Conservation (phyloP, 2,113 vertebrate species). For the Gymnogyps californianus region DNA sequence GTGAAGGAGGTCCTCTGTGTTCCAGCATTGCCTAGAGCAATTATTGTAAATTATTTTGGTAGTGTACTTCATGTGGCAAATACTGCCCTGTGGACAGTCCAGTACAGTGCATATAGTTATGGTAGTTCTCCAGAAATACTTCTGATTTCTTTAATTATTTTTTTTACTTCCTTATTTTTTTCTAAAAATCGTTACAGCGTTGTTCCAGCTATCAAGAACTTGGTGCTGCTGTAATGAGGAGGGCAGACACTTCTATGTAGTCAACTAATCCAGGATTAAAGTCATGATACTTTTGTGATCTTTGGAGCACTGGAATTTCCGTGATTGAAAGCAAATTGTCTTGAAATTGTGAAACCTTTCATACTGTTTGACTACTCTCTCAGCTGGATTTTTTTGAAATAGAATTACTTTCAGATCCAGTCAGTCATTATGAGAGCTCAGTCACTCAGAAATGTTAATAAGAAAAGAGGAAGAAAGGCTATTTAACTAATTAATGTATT, state of each 20-base stretch:
- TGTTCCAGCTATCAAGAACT: not conserved
- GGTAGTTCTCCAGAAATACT: not conserved
- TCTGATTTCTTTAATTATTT: not conserved
- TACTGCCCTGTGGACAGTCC: not conserved
- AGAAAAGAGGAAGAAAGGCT: not conserved
- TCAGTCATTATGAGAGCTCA: not conserved
- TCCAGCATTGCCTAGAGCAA: not conserved
- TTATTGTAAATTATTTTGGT: not conserved
- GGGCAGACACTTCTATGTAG: not conserved
- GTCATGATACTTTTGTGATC: not conserved
- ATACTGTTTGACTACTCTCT: not conserved
- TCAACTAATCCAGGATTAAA: not conserved
- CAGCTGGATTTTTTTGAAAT: not conserved
- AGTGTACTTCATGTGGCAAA: not conserved
- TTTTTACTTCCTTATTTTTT: not conserved
- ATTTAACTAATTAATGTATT: not conserved
- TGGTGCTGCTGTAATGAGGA: not conserved
- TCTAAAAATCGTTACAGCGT: not conserved
- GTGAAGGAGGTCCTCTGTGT: not conserved
- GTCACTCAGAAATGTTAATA: not conserved
- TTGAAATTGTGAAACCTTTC: not conserved
- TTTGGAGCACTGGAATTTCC: not conserved
- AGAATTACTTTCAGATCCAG: not conserved
- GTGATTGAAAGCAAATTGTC: not conserved
- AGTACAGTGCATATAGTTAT: not conserved